Base-by-base conservation (phyloP, 2,888 invertebrate species). In the Epsilonema sp. region DNA sequence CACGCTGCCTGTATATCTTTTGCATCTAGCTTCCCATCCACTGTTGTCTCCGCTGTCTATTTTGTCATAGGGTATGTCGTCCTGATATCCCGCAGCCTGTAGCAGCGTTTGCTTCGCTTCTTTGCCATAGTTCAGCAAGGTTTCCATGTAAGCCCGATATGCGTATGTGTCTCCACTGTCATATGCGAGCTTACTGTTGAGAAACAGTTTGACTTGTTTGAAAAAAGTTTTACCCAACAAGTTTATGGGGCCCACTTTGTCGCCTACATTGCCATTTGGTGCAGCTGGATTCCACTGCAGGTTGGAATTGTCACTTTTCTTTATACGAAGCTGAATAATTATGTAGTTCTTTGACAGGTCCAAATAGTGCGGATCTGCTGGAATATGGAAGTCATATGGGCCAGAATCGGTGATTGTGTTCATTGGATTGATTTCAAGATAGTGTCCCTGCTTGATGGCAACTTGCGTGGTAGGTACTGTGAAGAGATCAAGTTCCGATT, bases 151-250 rank as follows among this genome's bases (percentile, higher is more conserved):
- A 5, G 39, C 22, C 3, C 46, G 21, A 26, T 46, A 46, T 2
- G 40, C 42, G 23, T 47, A 47, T 22, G 20, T 37, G 20, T 42
- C 36, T 4, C 37, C 37, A 37, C 42, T 42, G 42, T 47, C 47
- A 20, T 2, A 47, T 24, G 31, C 38, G 3, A 47, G 39, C 20
- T 26, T 47, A 3, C 47, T 37, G 26, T 38, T 38, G 4, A 47
- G n/a, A 25, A 5, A 47, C 23, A 2, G 37, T 4, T 37, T 47
- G 36, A n/a, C n/a, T n/a, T n/a, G n/a, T n/a, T n/a, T n/a, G n/a
- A n/a, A n/a, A n/a, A n/a, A n/a, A n/a, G n/a, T n/a, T n/a, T n/a
- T n/a, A n/a, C n/a, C n/a, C n/a, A n/a, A n/a, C n/a, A n/a, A n/a
- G n/a, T n/a, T n/a, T 3, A 47, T 42, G 8, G 47, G 47, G 2